Conservation (phyloP, 2,797 vertebrate genomes). For the Spinus pinus region DNA sequence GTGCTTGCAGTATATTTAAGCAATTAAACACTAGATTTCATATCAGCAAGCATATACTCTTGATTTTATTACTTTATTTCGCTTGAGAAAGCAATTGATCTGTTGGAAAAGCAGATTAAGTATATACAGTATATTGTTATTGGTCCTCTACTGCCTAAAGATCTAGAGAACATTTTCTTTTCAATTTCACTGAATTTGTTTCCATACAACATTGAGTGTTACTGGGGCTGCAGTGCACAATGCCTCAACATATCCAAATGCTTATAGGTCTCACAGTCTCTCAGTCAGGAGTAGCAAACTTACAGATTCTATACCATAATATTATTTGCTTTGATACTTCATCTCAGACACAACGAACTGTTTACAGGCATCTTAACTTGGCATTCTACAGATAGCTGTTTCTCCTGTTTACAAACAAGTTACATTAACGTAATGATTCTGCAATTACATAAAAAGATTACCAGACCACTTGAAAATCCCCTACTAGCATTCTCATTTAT, state of each 20-base stretch:
- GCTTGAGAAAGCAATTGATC: background rate
- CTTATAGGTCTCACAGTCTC: background rate
- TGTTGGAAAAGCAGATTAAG: background rate
- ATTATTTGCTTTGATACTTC: background rate
- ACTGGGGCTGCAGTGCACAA: background rate
- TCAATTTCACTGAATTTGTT: background rate
- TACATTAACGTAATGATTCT: background rate
- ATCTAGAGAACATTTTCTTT: background rate
- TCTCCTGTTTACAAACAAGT: background rate
- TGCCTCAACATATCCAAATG: background rate
- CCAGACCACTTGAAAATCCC: constrained; percentile 8
- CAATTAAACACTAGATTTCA: background rate
- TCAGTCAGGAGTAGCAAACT: background rate
- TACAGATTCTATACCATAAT: background rate
- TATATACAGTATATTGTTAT: background rate
- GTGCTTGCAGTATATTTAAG: background rate
- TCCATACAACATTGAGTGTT: background rate
- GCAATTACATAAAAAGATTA: constrained; percentile 4
- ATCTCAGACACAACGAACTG: background rate
- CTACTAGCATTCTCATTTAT: background rate
- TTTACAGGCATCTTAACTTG: background rate
- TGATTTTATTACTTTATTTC: background rate
- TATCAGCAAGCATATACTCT: background rate
- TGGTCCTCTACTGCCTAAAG: background rate
- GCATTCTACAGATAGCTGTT: background rate